Conservation (phyloP, 1,140 invertebrate genomes). For the Orussus abietinus region DNA sequence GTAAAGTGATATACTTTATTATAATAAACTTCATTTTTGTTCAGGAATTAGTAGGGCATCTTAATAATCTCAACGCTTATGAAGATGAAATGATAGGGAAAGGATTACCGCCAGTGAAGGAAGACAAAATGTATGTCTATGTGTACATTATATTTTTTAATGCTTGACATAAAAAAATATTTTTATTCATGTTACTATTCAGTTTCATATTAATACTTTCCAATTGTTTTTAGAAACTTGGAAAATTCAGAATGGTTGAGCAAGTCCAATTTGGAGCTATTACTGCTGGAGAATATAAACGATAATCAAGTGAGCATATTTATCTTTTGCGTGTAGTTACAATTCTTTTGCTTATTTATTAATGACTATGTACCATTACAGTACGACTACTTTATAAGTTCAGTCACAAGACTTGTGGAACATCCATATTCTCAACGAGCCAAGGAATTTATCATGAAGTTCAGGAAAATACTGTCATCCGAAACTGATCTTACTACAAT, state of each 20-base stretch:
- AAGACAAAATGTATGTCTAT: slow-evolving; percentile 58
- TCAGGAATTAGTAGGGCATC: slow-evolving; percentile 4
- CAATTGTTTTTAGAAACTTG: slow-evolving; percentile 49
- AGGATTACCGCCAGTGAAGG: slow-evolving; percentile 57
- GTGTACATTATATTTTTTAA: slow-evolving; percentile 14
- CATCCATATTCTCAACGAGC: slow-evolving; percentile 68
- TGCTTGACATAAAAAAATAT: slow-evolving; percentile 14
- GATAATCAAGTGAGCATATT: slow-evolving; percentile 59
- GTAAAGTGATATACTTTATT: slow-evolving; percentile 15
- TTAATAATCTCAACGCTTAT: slow-evolving; percentile 8
- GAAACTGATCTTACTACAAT: slow-evolving; percentile 56
- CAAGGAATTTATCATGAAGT: slow-evolving; percentile 71
- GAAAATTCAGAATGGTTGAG: slow-evolving; percentile 64
- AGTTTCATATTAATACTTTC: slow-evolving; percentile 4
- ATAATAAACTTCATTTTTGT: slow-evolving; percentile 10
- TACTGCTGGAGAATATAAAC: slow-evolving; percentile 68
- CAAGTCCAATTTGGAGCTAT: slow-evolving; percentile 63
- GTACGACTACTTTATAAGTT: slow-evolving; percentile 70
- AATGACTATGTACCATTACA: too few species aligned
- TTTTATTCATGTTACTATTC: slow-evolving; percentile 4
- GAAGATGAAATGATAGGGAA: slow-evolving; percentile 61
- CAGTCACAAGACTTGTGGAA: slow-evolving; percentile 66
- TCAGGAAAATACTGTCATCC: slow-evolving; percentile 56
- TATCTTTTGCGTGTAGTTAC: background rate
- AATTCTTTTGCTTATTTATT: slow-evolving; percentile 15